Base-by-base conservation (phyloP, 2,113 vertebrate species). In the Dipodomys ordii region DNA sequence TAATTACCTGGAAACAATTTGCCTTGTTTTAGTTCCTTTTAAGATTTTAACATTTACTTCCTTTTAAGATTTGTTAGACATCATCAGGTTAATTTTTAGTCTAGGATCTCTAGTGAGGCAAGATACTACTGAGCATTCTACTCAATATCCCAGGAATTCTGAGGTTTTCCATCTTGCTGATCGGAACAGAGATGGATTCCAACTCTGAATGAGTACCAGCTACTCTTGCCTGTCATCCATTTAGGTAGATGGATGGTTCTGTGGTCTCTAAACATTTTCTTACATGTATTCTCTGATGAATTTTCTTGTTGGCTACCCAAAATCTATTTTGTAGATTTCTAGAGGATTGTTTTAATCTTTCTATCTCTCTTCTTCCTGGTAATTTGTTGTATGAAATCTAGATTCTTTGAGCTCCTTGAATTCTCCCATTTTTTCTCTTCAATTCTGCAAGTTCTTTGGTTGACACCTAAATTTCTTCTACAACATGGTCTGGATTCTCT, bases 1-100 rank as follows among this genome's bases (percentile, higher is more conserved):
- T 28, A 76, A 69, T 91, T 83, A 91, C 28, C 87, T 91, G 71
- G 76, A 88, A 88, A 83, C 64, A 88, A 57, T 91, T 77, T 92
- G n/a, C n/a, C 76, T 46, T 85, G 57, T 64, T 44, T 12, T 27
- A 15, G 39, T 60, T 19, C 87, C 19, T 62, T 69, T 82, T 91
- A 72, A 86, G 65, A 78, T 62, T 76, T 82, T 91, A 72, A 86
- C 57, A 78, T n/a, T 83, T 83, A 39, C 4, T 39, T 39, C 39
- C 39, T 39, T 39, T 39, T 39, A 39, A 39, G 39, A 39, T 39
- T 39, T 39, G 49, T 49, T 83, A 30, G 44, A 13, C 67, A 32
- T 73, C 32, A 83, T 87, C 20, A 72, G 18, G 35, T 69, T 57
- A 77, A 28, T 91, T 49, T 91, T 87, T 83, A 84, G 30, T 84